Base-by-base conservation (phyloP, 2,888 invertebrate species). In the Nemotelus nigrinus region DNA sequence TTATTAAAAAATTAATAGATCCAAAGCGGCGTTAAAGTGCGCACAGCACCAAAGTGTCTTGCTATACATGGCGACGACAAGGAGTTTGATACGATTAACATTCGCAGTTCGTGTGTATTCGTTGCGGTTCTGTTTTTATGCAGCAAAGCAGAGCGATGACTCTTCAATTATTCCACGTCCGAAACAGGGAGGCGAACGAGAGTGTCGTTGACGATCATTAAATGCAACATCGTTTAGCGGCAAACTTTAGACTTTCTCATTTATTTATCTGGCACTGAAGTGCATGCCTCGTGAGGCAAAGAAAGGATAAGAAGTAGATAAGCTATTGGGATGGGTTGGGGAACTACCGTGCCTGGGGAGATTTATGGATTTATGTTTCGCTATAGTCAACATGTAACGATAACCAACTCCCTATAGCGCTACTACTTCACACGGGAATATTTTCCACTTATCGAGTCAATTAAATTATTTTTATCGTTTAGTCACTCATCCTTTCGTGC, bases 1-100 rank as follows among this genome's bases (percentile, higher is more conserved):
- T 68, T 68, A 68, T 68, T 68, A 53, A 68, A 50, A 68, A 53
- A 50, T 50, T 68, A 68, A 68, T 68, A 68, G 50, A 68, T 68
- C 25, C 41, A 53, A 50, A 50, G 50, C n/a, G 68, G 47, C 50
- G 68, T 48, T 39, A 41, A 48, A 68, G 63, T 63, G 63, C 63
- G 43, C 39, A n/a, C n/a, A n/a, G n/a, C n/a, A n/a, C n/a, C n/a
- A n/a, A n/a, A n/a, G n/a, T n/a, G n/a, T n/a, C n/a, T n/a, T n/a
- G n/a, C n/a, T n/a, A n/a, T n/a, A 25, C 25, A 25, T 25, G 25
- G 25, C 25, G 25, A 25, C 25, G 25, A 25, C 25, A 25, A 25
- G 25, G 25, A 25, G 25, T 25, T 25, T 25, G 25, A 25, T 25
- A 25, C 25, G 25, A 25, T 25, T 25, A 25, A 25, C 25, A 25